Base-by-base conservation (phyloP, 2,797 vertebrate genomes). In the Tolypeutes matacus region DNA sequence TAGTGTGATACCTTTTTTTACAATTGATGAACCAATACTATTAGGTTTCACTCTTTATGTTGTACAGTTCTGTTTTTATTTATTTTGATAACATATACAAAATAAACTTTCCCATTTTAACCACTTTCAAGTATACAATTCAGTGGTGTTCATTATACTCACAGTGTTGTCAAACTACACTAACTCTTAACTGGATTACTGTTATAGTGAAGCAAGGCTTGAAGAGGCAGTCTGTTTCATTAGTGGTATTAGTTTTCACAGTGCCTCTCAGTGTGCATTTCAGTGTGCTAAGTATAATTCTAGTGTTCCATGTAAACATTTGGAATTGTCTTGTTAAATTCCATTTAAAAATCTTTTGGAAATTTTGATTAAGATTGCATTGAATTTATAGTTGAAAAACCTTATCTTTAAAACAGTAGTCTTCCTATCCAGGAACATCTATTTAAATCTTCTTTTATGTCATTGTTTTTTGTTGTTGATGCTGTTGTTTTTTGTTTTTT, bases 401-500 rank as follows among this genome's bases (percentile, higher is more conserved):
- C 6, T 70, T 86, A 36, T 62, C 53, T 76, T 91, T 89, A 82
- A 86, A 94, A 58, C 17, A 60, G 8, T 39, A 49, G 18, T 80
- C 13, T 94, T 94, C n/a, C 39, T 70, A 49, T 65, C 36, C 21
- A 83, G 76, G 49, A 93, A 56, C 27, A 92, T 49, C 62, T 76
- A 82, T 70, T 93, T 85, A 73, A 84, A 80, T 75, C 62, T 72
- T 81, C 9, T 77, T 94, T 67, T 51, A 67, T 73, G 58, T 51
- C 20, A 91, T 42, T 65, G 31, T 42, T 36, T 39, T 53, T 36
- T 27, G 67, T n/a, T 42, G 46, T 46, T 46, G 46, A 9, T 46
- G 46, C 11, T 46, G 46, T 11, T 46, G 11, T 46, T 46, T 46
- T 46, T 46, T 46, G 9, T 46, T 5, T 46, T 46, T 46, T 46